phyloP scores from a whole-genome alignment of 2,888 invertebrate species.

The Acronicta psi region DNA sequence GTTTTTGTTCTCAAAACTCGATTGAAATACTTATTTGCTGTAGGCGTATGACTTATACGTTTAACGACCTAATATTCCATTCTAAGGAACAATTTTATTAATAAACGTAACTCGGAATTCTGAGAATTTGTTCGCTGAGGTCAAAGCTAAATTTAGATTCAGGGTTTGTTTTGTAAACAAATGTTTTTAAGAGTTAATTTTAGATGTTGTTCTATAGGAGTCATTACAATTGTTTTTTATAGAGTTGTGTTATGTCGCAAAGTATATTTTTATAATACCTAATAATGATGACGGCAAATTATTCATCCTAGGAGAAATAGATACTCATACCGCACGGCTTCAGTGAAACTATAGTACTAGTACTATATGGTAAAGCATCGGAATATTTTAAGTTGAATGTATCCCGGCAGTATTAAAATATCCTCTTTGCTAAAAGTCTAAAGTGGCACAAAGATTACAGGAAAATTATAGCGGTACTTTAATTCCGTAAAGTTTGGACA shows the following conservation, averaged over 20 bases:
- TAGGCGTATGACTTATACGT: constrained; percentile 22
- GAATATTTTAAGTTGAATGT: constrained; percentile 13
- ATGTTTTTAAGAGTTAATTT: not conserved
- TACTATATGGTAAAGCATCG: not conserved
- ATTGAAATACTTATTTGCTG: constrained; percentile 40
- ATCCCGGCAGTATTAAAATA: constrained; percentile 14
- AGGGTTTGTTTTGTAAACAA: constrained; percentile 4
- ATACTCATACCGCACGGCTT: too few relatives aligned
- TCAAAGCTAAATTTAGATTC: constrained; percentile 14
- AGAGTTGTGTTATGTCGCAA: too few relatives aligned
- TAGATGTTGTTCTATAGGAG: not conserved
- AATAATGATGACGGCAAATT: too few relatives aligned
- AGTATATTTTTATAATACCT: too few relatives aligned
- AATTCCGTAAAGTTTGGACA: constrained; percentile 58
- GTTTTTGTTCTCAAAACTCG: constrained; percentile 32
- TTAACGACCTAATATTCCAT: constrained; percentile 21
- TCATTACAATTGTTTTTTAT: too few relatives aligned
- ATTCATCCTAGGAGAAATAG: too few relatives aligned
- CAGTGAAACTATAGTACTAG: too few relatives aligned
- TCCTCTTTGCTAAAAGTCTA: constrained; percentile 31
- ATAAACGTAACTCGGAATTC: constrained; percentile 27
- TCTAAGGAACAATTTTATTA: constrained; percentile 34
- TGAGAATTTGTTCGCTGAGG: constrained; percentile 14
- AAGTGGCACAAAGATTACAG: constrained; percentile 53
- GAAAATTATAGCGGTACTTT: constrained; percentile 58